Evolutionary conservation across 2,797 vertebrate species (phyloP), one percentile per base, ranked within the genome.

Genomic region (Danio kyathit): DNA sequence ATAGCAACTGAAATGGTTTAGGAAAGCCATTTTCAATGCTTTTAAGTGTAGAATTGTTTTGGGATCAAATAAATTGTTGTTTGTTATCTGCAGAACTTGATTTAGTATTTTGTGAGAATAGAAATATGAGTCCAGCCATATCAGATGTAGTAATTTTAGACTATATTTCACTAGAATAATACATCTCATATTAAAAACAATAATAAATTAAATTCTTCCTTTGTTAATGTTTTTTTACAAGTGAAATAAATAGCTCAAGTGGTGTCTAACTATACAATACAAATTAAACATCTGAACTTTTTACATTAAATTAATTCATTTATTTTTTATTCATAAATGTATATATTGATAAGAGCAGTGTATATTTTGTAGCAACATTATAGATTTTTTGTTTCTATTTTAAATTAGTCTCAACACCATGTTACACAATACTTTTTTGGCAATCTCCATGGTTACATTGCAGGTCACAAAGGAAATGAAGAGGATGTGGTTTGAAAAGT

Each of bases 401-500:
- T 57, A 3, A 54, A 66, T 66, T 21, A 12, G 40, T 71, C 13
- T 61, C 11, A 7, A 41, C 51, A 57, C 12, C 2, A 11, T 57
- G 21, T 38, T 49, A 41, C 2, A 74, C 54, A 57, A 21, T 41
- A 6, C 11, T 48, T 0, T 60, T 52, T 59, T 38, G 44, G 29
- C 13, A 12, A 44, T 80, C 65, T 60, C 74, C 54, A 80, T 63
- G 43, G 63, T 75, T 46, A 83, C 69, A 59, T 21, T 43, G 29
- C 43, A 71, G 44, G 49, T 73, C 40, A 69, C 51, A 72, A 16
- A 11, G 78, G 82, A 83, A 78, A 46, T 81, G 59, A 44, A 78
- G 80, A 81, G 71, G 79, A 82, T 79, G 79, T 83, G 75, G 65
- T 64, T 43, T 44, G n/a, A 63, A 69, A 51, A 41, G 64, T 54